Evolutionary conservation across 2,113 vertebrate genomes (phyloP).

Genomic region (Ursus arctos): DNA sequence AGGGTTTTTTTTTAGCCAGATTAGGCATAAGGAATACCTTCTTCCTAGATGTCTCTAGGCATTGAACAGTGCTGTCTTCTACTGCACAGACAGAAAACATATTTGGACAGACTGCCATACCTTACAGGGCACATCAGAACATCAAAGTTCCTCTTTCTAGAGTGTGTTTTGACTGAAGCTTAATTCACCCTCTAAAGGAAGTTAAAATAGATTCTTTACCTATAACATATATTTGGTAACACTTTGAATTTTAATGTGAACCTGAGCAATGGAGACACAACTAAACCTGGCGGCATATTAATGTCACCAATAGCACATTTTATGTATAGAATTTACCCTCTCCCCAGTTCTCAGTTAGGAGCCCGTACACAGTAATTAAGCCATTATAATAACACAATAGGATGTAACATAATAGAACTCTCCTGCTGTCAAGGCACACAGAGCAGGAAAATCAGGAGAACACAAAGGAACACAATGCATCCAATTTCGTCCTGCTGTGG

Average conservation of each 20-base stretch:
- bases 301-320: slow-evolving; percentile 52
- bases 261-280: slow-evolving; percentile 45
- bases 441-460: slow-evolving; percentile 49
- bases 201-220: slow-evolving; percentile 69
- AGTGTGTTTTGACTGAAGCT: slow-evolving; percentile 72
- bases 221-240: slow-evolving; percentile 74
- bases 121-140: background rate
- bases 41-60: background rate
- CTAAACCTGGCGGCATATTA: slow-evolving; percentile 60
- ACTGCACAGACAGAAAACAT: background rate
- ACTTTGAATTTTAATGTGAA: slow-evolving; percentile 68
- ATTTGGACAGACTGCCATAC: background rate
- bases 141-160: slow-evolving; percentile 44
- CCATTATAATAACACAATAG: slow-evolving; percentile 77
- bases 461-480: slow-evolving; percentile 57
- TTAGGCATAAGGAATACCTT: background rate
- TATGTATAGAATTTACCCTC: slow-evolving; percentile 67
- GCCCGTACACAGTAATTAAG: slow-evolving; percentile 76
- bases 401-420: slow-evolving; percentile 71
- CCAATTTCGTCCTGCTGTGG: slow-evolving; percentile 58
- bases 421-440: slow-evolving; percentile 65
- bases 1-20: background rate
- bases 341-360: slow-evolving; percentile 67
- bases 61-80: background rate
- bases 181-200: slow-evolving; percentile 61